Evolutionary conservation across 2,113 vertebrate genomes (phyloP).

Genomic region (Nothocercus nigrocapillus): DNA sequence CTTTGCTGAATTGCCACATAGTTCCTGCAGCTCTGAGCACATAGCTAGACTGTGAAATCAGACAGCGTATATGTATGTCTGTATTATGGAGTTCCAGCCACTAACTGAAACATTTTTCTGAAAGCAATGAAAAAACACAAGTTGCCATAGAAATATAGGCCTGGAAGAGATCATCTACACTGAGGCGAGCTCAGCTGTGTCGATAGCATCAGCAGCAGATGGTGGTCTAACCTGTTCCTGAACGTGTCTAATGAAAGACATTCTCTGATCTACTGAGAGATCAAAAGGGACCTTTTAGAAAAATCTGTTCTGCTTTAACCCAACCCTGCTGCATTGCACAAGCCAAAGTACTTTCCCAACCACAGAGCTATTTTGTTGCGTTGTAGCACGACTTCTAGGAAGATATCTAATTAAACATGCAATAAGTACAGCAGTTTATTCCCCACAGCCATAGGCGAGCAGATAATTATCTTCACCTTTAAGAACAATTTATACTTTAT

Average conservation of each 20-base stretch:
- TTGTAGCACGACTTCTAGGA: background rate
- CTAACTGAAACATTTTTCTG: background rate
- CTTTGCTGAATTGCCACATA: background rate
- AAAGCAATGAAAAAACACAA: background rate
- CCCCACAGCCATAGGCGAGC: background rate
- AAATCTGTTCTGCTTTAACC: slow-evolving; percentile 22
- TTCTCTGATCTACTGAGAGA: slow-evolving; percentile 28
- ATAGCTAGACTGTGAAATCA: background rate
- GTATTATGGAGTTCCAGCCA: background rate
- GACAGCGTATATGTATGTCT: background rate
- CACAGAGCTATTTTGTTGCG: background rate
- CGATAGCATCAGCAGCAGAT: slow-evolving; percentile 2
- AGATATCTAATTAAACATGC: background rate
- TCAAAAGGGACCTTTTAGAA: slow-evolving; percentile 10
- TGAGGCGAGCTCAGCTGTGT: background rate
- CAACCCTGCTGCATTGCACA: background rate
- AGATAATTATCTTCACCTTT: background rate
- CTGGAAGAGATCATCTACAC: slow-evolving; percentile 4
- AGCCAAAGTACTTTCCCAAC: background rate
- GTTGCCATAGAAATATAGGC: slow-evolving; percentile 9
- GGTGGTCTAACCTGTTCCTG: slow-evolving; percentile 48
- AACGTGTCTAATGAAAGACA: slow-evolving; percentile 10
- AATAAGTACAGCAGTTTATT: background rate
- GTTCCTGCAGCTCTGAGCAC: background rate
- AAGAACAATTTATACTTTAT: background rate